Conservation (phyloP, 1,140 invertebrate genomes). For the Myzus persicae region DNA sequence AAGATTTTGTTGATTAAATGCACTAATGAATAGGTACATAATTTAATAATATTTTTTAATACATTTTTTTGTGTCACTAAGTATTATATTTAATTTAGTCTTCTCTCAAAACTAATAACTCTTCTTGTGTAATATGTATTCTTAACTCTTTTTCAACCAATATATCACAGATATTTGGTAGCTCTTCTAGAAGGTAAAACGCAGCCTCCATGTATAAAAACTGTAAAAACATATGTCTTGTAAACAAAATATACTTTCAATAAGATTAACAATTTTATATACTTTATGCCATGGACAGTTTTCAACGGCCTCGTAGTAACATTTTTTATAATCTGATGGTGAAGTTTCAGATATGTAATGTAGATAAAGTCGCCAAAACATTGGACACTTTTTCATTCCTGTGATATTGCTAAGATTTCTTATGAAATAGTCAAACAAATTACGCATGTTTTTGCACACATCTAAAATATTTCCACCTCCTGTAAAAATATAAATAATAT, state of each 20-base stretch:
- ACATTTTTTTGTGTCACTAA: background rate
- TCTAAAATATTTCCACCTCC: conserved; percentile 55
- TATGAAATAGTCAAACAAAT: conserved; percentile 52
- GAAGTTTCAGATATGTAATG: conserved; percentile 66
- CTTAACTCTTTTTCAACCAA: conserved; percentile 76
- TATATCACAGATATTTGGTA: conserved; percentile 73
- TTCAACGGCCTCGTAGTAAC: conserved; percentile 68
- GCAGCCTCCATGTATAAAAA: conserved; percentile 68
- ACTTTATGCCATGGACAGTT: conserved; percentile 77
- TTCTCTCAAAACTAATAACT: conserved; percentile 72
- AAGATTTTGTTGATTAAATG: background rate
- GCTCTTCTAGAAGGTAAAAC: conserved; percentile 66
- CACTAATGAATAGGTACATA: background rate
- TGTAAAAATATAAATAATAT: background rate
- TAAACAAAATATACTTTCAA: background rate
- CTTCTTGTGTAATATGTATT: conserved; percentile 75
- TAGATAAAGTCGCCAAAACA: conserved; percentile 71
- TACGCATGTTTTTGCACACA: conserved; percentile 31
- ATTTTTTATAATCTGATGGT: conserved; percentile 64
- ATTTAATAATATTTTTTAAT: background rate
- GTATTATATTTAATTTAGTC: conserved; percentile 59
- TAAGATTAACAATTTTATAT: conserved; percentile 59
- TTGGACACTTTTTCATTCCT: conserved; percentile 65
- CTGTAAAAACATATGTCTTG: conserved; percentile 62
- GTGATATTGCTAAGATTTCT: conserved; percentile 40